These are phyloP conservation scores for Petrophora chlorosata DNA, from an alignment of 2,888 invertebrate species.

Conservation along the genomic window DNA sequence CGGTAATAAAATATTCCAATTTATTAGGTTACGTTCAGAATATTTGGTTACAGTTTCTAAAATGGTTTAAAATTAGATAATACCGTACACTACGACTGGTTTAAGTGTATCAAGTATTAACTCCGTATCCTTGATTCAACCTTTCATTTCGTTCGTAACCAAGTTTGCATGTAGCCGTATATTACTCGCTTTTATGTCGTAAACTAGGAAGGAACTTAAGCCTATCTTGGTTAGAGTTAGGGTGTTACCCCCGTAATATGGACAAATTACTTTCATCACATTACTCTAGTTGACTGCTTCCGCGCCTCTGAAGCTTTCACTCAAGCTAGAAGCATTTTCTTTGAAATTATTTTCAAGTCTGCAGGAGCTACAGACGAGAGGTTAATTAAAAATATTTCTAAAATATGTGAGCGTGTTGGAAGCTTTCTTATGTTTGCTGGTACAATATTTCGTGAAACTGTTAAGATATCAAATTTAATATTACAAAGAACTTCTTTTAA, in stretches of 20 bases:
- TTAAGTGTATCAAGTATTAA: constrained; percentile 15
- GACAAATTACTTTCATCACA: constrained; percentile 6
- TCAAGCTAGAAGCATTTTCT: too few relatives aligned
- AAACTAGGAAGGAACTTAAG: constrained; percentile 6
- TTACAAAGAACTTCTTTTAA: too few relatives aligned
- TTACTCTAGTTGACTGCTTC: too few relatives aligned
- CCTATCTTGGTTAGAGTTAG: background rate
- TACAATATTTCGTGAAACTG: too few relatives aligned
- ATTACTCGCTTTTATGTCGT: constrained; percentile 9
- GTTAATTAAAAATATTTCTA: too few relatives aligned
- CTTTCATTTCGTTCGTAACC: constrained; percentile 3
- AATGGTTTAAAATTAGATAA: constrained; percentile 13
- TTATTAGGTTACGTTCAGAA: constrained; percentile 19
- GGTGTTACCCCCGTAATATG: background rate
- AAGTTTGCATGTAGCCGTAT: background rate
- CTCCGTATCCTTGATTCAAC: constrained; percentile 12
- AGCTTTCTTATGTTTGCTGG: too few relatives aligned
- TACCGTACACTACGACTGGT: constrained; percentile 4
- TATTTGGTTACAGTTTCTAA: constrained; percentile 24
- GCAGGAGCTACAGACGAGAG: too few relatives aligned
- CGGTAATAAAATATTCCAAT: constrained; percentile 21
- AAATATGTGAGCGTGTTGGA: too few relatives aligned
- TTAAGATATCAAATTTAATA: too few relatives aligned
- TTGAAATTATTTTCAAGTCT: too few relatives aligned
- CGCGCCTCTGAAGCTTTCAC: too few relatives aligned